These are phyloP conservation scores for Hemicentrotus pulcherrimus DNA, from an alignment of 35 echinoderm and acorn worm species.

Conservation along the genomic window DNA sequence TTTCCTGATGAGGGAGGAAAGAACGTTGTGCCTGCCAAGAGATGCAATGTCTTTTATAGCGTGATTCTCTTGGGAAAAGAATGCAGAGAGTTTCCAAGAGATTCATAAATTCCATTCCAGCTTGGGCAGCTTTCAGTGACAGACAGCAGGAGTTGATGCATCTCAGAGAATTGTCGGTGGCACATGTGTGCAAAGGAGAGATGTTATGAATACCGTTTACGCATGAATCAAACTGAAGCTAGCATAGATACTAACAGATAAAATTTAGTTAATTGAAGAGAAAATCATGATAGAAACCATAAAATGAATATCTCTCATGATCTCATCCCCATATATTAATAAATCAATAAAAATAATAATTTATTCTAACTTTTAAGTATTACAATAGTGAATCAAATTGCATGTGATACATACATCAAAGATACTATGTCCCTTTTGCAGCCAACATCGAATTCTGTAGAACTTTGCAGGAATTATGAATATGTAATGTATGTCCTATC, in stretches of 20 bases:
- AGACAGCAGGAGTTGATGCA: neutral
- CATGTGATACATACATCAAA: too few relatives aligned
- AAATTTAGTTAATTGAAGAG: neutral
- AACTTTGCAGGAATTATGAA: too few relatives aligned
- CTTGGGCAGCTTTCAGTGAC: neutral
- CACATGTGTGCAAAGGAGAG: too few relatives aligned
- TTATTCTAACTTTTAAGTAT: neutral
- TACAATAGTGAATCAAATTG: too few relatives aligned
- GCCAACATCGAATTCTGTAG: too few relatives aligned
- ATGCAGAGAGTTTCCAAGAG: neutral
- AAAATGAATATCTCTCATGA: neutral
- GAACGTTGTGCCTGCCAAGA: neutral
- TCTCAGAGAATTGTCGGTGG: too few relatives aligned
- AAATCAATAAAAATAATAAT: neutral
- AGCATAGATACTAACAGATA: neutral
- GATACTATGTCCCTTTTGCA: too few relatives aligned
- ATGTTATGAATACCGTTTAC: neutral
- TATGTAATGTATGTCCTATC: too few relatives aligned
- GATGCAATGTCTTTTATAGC: neutral
- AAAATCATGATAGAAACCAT: neutral
- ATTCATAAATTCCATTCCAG: neutral
- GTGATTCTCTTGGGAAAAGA: neutral
- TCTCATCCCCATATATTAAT: neutral
- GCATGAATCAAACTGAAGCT: neutral
- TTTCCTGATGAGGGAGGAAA: neutral